Conservation (phyloP, 2,797 vertebrate species). For the Crocidura indochinensis region DNA sequence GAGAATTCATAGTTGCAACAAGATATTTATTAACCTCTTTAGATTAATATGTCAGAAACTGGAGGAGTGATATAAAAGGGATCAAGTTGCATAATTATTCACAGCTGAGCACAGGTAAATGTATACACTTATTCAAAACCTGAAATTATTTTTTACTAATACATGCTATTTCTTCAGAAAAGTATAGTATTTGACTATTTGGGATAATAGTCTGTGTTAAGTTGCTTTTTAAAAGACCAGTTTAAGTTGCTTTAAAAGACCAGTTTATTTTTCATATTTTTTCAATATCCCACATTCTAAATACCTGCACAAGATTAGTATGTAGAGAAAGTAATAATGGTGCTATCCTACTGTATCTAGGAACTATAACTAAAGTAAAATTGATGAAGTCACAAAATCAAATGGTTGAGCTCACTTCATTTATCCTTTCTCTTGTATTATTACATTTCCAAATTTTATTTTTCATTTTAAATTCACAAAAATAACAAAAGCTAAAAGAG, state of each 20-base stretch:
- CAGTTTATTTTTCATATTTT: constrained; percentile 43
- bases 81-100: not conserved
- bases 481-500: too few relatives aligned
- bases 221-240: constrained; percentile 47
- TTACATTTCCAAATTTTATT: not conserved
- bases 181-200: constrained; percentile 1
- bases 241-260: too few relatives aligned
- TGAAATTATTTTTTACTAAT: not conserved
- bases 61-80: not conserved
- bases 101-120: not conserved
- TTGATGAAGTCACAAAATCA: not conserved
- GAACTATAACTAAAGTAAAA: not conserved
- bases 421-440: constrained; percentile 34
- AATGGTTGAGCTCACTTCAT: constrained; percentile 7
- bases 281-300: not conserved
- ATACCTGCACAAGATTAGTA: not conserved
- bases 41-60: not conserved
- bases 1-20: constrained; percentile 15
- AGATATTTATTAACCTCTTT: constrained; percentile 20
- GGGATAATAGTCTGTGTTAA: not conserved
- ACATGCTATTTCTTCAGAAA: constrained; percentile 61
- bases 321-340: not conserved
- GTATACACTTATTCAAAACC: not conserved
- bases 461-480: too few relatives aligned
- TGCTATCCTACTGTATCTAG: not conserved